Evolutionary conservation across 2,797 vertebrate genomes (phyloP).

Genomic region (Typhlichthys subterraneus): DNA sequence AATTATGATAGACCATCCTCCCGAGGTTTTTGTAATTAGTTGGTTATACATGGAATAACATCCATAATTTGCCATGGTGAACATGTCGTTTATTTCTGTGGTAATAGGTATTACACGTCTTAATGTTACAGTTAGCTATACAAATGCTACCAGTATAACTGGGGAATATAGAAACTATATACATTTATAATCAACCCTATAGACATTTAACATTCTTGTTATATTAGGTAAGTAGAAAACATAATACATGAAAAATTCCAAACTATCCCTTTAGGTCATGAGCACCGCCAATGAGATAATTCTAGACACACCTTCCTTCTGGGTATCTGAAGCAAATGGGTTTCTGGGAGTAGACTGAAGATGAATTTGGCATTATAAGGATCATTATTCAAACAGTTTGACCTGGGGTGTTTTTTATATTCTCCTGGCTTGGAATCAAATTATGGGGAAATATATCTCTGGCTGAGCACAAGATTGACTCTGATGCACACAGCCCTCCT

Average conservation of each 20-base stretch:
- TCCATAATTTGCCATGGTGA: no score
- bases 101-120: no score
- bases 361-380: slow-evolving; percentile 41
- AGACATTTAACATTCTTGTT: no score
- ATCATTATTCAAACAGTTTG: slow-evolving; percentile 56
- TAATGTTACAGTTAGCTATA: no score
- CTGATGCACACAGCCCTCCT: slow-evolving; percentile 38
- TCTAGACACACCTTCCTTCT: slow-evolving; percentile 1
- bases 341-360: slow-evolving; percentile 2
- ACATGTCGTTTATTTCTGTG: no score
- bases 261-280: background rate
- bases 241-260: no score
- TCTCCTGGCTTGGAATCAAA: slow-evolving; percentile 57
- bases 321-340: background rate
- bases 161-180: no score
- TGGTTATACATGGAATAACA: no score
- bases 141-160: no score
- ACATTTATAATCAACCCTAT: no score
- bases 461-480: slow-evolving; percentile 71
- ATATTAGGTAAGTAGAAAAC: no score
- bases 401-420: slow-evolving; percentile 49
- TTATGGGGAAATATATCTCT: slow-evolving; percentile 62
- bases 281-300: background rate
- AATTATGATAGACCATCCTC: slow-evolving; percentile 46
- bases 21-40: background rate